Evolutionary conservation across 30 jellyfish, hydroid and myxozoan species (phyloP), one percentile per base, ranked within the genome.

Genomic region (Catostylus mosaicus): DNA sequence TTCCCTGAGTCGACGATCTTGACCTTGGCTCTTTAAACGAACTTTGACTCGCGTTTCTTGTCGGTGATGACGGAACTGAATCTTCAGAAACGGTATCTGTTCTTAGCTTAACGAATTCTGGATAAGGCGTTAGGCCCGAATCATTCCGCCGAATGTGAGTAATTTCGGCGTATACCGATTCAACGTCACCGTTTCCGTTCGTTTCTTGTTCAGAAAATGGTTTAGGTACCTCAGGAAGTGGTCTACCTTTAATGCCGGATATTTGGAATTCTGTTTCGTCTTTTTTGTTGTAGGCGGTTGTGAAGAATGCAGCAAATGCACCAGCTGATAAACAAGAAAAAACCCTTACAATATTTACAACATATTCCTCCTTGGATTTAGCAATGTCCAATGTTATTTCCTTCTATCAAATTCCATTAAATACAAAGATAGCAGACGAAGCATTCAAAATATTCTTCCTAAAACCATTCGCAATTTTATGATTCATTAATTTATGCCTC

Each of bases 181-280:
- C 93, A 26, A 30, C 33, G 31, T n/a, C 79, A 3, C 95, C 96
- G 63, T 73, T 72, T 14, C 89, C 68, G 16, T 57, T 79, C 50
- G 89, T 72, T 27, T 47, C 83, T 18, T 48, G 64, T 14, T 31
- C 26, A 1, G 89, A 66, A 22, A 22, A 34, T n/a, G 85, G 59
- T 22, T 57, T 70, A 3, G 98, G 98, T 1, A 93, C 93, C 12
- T 93, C 96, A 1, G 98, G 98, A 27, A 93, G 68, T 4, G 98
- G 98, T 23, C 98, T 73, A 18, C 91, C 85, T 71, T 87, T 87
- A 73, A 93, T 76, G 40, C 97, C 98, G 16, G 84, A 77, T 22
- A 86, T 65, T 38, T 64, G 84, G 77, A 80, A 78, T 56, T 93
- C 97, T 0, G 98, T 93, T 31, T 86, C 96, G 71, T 54, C 89